Base-by-base conservation (phyloP, 2,888 invertebrate genomes). In the Erebia ligea region DNA sequence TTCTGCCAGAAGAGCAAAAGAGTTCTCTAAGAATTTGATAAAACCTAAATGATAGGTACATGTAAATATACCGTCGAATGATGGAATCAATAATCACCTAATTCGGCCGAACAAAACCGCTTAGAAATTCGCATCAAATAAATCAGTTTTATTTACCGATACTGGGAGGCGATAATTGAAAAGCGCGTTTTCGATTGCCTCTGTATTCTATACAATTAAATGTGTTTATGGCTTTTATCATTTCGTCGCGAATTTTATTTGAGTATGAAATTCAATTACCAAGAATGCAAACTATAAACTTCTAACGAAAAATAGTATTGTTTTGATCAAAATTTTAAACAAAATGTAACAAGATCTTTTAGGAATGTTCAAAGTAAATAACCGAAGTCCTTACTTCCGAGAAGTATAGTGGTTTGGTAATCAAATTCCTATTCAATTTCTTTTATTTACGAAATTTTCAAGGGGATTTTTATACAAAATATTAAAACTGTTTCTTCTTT, bases 101-200 rank as follows among this genome's bases (percentile, higher is more conserved):
- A 21, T 21, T 62, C 21, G 1, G 15, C 21, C 21, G 62, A n/a
- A n/a, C 48, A 45, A 15, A 19, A 21, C 15, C 62, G 48, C 15
- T 62, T 62, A 61, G 62, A 62, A 48, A 48, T 62, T 21, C 21
- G 62, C 9, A 1, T 21, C 48, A 62, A 62, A 48, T 48, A 62
- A 62, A 62, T 62, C 62, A 62, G 15, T 62, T 62, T 62, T 62
- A 48, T 62, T 62, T 62, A 11, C 62, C 48, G 25, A 62, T 62
- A 62, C 10, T 45, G 62, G 8, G 15, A 15, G 19, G 19, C 40
- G 19, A 61, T 61, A 61, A 61, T 45, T 42, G 42, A 45, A 61
- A 45, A 45, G 15, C 8, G 15, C 25, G 56, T 48, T 64, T 54
- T 52, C 64, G 34, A 21, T 62, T 62, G 62, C 15, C 15, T 19